Percentiles rank a stretch among this genome's conserved stretches.
Conservation (phyloP, 2,113 vertebrate genomes). For the Glaucidium brasilianum region DNA sequence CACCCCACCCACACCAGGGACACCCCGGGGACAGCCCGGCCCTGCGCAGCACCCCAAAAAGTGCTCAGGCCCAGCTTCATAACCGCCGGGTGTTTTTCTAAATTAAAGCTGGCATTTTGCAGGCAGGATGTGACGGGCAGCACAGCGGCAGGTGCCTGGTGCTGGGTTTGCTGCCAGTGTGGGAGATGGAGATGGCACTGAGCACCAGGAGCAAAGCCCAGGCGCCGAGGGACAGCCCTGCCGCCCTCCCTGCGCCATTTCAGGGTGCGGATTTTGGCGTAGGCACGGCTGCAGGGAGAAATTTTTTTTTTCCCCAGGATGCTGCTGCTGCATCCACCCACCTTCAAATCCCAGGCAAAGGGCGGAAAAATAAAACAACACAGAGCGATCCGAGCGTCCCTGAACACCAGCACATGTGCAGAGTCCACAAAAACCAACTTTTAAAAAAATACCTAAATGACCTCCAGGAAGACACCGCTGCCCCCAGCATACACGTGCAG, state of each 20-base stretch:
- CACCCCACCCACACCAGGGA: not conserved
- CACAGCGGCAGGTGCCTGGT: not conserved
- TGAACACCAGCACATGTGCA: not conserved
- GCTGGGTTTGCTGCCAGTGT: rapidly evolving
- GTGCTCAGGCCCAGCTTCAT: not conserved
- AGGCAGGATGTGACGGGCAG: rapidly evolving
- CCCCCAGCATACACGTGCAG: not conserved
- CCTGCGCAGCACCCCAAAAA: not conserved
- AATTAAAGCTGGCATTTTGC: not conserved
- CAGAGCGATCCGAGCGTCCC: not conserved
- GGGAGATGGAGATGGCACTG: rapidly evolving
- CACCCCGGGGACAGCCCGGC: rapidly evolving
- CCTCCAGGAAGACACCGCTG: rapidly evolving
- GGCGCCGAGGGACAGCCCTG: rapidly evolving
- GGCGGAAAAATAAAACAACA: not conserved
- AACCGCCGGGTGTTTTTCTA: rapidly evolving
- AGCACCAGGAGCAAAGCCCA: not conserved
- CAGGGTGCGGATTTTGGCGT: not conserved
- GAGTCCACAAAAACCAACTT: not conserved
- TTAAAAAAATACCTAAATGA: not conserved
- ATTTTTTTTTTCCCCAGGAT: not conserved
- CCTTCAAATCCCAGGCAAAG: not conserved
- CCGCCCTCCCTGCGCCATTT: not conserved
- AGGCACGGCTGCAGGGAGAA: not conserved
- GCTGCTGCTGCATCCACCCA: not conserved